Base-by-base conservation (phyloP, 2,113 vertebrate species). In the Camelus bactrianus region DNA sequence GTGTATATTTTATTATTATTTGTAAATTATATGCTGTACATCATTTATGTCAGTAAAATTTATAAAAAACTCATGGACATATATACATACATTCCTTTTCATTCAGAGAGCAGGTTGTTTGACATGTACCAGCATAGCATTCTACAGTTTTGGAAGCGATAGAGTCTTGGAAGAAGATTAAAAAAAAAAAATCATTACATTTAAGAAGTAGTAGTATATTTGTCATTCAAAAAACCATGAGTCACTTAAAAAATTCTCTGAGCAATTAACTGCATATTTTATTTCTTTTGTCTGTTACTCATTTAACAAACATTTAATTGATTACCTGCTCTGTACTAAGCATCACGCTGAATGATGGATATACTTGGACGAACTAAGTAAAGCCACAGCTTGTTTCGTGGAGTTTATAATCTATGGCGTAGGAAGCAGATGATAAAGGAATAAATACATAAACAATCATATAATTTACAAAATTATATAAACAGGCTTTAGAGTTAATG, bases 191-290 rank as follows among this genome's bases (percentile, higher is more conserved):
- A 7, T 52, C 4, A 0, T 85, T 77, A 58, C 0, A 30, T 65
- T 42, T 87, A 38, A 67, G 56, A 56, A 79, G 0, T 52, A 32
- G 8, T 72, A 42, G 11, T 26, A 26, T 38, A 54, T 54, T 67
- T 93, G 48, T 72, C 6, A 85, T 56, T 54, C 20, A 91, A 60
- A 82, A 93, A 86, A 65, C 2, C 70, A n/a, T 20, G 58, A 84
- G 22, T 92, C 28, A 67, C 17, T 89, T 80, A 93, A 82, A 94
- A 86, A 94, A 52, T 76, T 88, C 22, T 83, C 19, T 97, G 32
- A 22, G 28, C n/a, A 95, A 60, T 56, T 83, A 84, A 58, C 15
- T 88, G 3, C 10, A 28, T 60, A 52, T 28, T 86, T 96, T 94
- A 52, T 62, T 80, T 85, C 7, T 62, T 67, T 84, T 77, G 10